phyloP scores from a whole-genome alignment of 2,888 invertebrate species.

The Xanthorhoe designata region DNA sequence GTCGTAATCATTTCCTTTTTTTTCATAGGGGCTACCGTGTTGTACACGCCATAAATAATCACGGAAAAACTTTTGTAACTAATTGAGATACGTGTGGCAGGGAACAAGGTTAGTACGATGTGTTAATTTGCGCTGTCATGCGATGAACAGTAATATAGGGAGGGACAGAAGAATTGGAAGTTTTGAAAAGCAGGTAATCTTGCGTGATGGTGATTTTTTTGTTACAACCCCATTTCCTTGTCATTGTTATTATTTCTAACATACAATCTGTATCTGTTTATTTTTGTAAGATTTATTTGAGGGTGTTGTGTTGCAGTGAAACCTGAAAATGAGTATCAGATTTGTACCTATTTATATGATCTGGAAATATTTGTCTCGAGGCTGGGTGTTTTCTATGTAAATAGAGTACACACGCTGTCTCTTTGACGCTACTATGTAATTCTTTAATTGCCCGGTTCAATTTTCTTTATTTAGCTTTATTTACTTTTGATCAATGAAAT shows the following conservation, averaged over 20 bases:
- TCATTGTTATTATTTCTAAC: neutral
- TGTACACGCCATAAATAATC: neutral
- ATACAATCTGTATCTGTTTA: neutral
- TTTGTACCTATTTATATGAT: too few species aligned
- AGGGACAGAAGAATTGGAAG: conserved; percentile 49
- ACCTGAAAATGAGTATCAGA: too few species aligned
- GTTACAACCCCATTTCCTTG: conserved; percentile 22
- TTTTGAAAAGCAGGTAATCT: conserved; percentile 55
- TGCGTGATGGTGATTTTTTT: conserved; percentile 47
- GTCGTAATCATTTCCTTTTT: neutral
- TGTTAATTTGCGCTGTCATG: conserved; percentile 83
- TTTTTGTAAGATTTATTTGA: neutral
- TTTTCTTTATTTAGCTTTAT: too few species aligned
- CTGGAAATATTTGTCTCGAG: too few species aligned
- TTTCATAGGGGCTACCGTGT: neutral
- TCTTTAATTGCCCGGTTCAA: too few species aligned
- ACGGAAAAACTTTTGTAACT: conserved; percentile 32
- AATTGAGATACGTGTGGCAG: conserved; percentile 54
- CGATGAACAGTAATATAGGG: conserved; percentile 70
- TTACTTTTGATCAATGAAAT: too few species aligned
- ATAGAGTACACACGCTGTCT: too few species aligned
- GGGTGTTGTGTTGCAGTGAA: too few species aligned
- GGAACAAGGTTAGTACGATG: conserved; percentile 62
- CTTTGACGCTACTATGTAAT: too few species aligned
- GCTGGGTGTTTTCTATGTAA: too few species aligned